Percentiles rank a stretch among this genome's conserved stretches.
phyloP scores from a whole-genome alignment of 2,888 invertebrate genomes.

The Aphodius sticticus region DNA sequence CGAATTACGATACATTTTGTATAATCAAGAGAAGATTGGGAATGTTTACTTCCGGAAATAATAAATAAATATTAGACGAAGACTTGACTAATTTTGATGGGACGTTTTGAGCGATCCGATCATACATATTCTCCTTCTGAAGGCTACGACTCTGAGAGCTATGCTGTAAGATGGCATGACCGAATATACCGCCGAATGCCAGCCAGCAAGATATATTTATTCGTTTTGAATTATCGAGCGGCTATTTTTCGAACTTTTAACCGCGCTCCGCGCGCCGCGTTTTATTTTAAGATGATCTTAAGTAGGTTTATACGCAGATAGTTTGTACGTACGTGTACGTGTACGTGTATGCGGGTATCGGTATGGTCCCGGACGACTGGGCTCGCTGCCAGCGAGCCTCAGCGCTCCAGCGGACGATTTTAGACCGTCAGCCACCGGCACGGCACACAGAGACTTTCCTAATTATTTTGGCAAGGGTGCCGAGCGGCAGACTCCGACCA shows the following conservation, averaged over 20 bases:
- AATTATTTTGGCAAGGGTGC: constrained; percentile 81
- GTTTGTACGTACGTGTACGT: background rate
- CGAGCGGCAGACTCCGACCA: constrained; percentile 49
- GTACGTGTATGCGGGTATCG: background rate
- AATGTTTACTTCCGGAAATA: too few species aligned
- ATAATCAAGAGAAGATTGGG: too few species aligned
- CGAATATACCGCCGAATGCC: background rate
- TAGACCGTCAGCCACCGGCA: constrained; percentile 39
- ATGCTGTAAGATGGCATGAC: too few species aligned
- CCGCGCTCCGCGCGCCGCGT: constrained; percentile 27
- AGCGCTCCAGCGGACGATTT: constrained; percentile 48
- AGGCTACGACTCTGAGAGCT: too few species aligned
- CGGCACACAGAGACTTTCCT: constrained; percentile 66
- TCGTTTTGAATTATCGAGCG: background rate
- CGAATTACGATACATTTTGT: too few species aligned
- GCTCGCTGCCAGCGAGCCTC: constrained; percentile 45
- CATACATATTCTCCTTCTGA: too few species aligned
- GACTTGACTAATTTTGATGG: too few species aligned
- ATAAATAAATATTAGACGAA: too few species aligned
- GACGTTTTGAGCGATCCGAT: too few species aligned
- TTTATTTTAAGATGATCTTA: constrained; percentile 39
- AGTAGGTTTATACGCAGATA: constrained; percentile 29
- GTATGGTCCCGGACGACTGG: constrained; percentile 34
- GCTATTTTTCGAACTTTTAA: background rate
- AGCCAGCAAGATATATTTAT: background rate